phyloP scores from a whole-genome alignment of 1,140 invertebrate genomes.

The Phymastichus coffea region DNA sequence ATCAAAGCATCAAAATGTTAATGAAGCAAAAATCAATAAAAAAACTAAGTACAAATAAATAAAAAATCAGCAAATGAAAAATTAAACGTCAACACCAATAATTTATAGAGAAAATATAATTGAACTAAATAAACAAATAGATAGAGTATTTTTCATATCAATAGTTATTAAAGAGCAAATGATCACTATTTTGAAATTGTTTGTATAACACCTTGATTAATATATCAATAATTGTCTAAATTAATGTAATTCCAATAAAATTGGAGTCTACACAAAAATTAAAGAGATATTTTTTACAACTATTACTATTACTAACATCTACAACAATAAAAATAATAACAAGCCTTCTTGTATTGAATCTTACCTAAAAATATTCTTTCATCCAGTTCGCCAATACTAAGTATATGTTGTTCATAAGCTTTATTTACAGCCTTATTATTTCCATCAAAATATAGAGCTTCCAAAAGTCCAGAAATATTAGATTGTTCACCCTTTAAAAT shows the following conservation, averaged over 20 bases:
- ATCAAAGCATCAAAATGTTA: conserved; percentile 36
- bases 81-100: too few relatives aligned
- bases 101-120: conserved; percentile 29
- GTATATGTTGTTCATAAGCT: conserved; percentile 87
- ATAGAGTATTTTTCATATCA: conserved; percentile 21
- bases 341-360: conserved; percentile 26
- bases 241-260: too few relatives aligned
- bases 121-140: conserved; percentile 25
- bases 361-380: conserved; percentile 90
- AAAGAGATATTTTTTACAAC: too few relatives aligned
- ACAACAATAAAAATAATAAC: too few relatives aligned
- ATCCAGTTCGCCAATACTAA: conserved; percentile 93
- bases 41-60: conserved; percentile 34
- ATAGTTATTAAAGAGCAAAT: too few relatives aligned
- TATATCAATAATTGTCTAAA: too few relatives aligned
- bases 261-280: too few relatives aligned
- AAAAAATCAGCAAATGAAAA: conserved; percentile 24
- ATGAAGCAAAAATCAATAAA: conserved; percentile 32
- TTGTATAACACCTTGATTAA: too few relatives aligned
- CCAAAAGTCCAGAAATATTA: conserved; percentile 69
- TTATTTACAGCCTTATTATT: conserved; percentile 85
- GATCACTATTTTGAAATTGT: too few relatives aligned
- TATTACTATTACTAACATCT: too few relatives aligned
- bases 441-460: conserved; percentile 71
- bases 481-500: conserved; percentile 66